Percentiles rank a stretch among this genome's conserved stretches.
Evolutionary conservation across 2,888 invertebrate species (phyloP).

Genomic region (Gnatocerus cornutus): DNA sequence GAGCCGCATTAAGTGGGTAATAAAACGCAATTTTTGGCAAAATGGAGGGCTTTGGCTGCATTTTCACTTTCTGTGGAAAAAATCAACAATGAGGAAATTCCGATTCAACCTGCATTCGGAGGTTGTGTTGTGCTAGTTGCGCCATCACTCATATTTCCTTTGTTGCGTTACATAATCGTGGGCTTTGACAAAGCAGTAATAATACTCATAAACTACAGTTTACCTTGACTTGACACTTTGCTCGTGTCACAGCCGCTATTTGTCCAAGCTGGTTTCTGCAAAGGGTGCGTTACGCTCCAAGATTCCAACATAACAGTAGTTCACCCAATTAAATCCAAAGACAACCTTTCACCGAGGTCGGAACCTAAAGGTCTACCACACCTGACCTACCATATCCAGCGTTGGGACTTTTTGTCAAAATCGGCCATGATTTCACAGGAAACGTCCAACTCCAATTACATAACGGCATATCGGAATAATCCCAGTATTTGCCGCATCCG

Average conservation of each 20-base stretch:
- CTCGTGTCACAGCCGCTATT: slow-evolving; percentile 1
- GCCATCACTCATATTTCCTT: slow-evolving; percentile 31
- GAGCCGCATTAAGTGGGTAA: slow-evolving; percentile 23
- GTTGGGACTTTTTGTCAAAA: slow-evolving; percentile 4
- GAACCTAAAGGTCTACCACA: slow-evolving; percentile 22
- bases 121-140: slow-evolving; percentile 11
- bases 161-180: slow-evolving; percentile 38
- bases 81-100: slow-evolving; percentile 9
- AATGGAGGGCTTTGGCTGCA: too few species aligned
- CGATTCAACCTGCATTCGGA: slow-evolving; percentile 16
- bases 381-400: slow-evolving; percentile 29
- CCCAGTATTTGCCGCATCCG: slow-evolving; percentile 15
- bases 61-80: neutral
- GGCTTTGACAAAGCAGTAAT: slow-evolving; percentile 24
- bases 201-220: slow-evolving; percentile 30
- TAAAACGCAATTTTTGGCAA: slow-evolving; percentile 27
- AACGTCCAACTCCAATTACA: slow-evolving; percentile 10
- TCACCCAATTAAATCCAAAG: slow-evolving; percentile 7
- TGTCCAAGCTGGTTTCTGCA: neutral
- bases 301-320: neutral
- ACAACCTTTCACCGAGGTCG: slow-evolving; percentile 25
- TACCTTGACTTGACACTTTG: slow-evolving; percentile 38
- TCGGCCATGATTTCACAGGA: slow-evolving; percentile 23
- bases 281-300: neutral
- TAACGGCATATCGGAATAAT: slow-evolving; percentile 28